Conservation (phyloP, 2,888 invertebrate genomes). For the Cataglyphis livida region DNA sequence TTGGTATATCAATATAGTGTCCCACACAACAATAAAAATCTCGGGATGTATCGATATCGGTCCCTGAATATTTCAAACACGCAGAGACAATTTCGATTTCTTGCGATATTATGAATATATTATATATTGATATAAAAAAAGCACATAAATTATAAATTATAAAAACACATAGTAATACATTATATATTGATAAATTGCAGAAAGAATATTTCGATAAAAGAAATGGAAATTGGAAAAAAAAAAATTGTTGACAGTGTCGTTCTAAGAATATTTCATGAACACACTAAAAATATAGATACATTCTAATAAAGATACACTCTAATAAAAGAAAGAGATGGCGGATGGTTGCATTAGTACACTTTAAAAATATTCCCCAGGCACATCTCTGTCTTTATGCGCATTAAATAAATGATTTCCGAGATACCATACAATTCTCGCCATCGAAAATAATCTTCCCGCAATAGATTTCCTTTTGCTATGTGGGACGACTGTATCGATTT, state of each 20-base stretch:
- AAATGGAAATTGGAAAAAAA: background rate
- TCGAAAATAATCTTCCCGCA: background rate
- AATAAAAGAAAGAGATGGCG: background rate
- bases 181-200: too few species aligned
- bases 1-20: background rate
- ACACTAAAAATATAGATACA: background rate
- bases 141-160: too few species aligned
- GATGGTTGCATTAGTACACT: background rate
- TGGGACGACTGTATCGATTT: conserved; percentile 21
- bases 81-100: background rate
- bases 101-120: background rate
- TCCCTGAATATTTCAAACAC: background rate
- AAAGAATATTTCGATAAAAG: background rate
- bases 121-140: background rate
- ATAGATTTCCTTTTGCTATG: background rate
- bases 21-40: conserved; percentile 10
- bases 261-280: background rate
- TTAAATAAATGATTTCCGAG: background rate
- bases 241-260: background rate
- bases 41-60: background rate
- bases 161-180: too few species aligned
- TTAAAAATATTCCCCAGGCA: background rate
- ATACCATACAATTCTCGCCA: background rate
- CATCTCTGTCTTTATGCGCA: background rate
- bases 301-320: background rate